Base-by-base conservation (phyloP, 2,888 invertebrate species). In the Rugalucina vietnamica region DNA sequence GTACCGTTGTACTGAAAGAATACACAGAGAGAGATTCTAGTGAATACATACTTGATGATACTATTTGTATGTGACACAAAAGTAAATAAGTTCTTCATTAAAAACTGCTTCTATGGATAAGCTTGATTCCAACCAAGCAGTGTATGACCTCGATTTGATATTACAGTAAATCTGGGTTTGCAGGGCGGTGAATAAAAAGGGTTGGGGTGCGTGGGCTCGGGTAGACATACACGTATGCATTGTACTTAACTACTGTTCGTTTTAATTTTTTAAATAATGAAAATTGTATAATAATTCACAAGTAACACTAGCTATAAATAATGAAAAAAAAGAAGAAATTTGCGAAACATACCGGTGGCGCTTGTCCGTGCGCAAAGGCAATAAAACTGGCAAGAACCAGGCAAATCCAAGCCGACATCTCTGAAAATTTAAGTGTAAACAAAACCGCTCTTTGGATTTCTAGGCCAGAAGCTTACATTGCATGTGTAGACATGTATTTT, bases 1-100 rank as follows among this genome's bases (percentile, higher is more conserved):
- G 91, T 89, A 70, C 91, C 92, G 76, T 89, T 88, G 78, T 84
- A 91, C 93, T 94, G 89, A 71, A 79, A 76, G n/a, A 32, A 14
- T 43, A 8, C 8, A 43, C 43, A 43, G 43, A 18, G 18, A 12
- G 10, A 18, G 43, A 12, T 43, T 43, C 18, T 12, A 43, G 43
- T 43, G 18, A 12, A 12, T 43, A 43, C 8, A 43, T 43, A 43
- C 18, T 43, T 43, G 18, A 43, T 43, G 43, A 43, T 43, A 43
- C 8, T 8, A 43, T 12, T 18, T 8, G 18, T 43, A 12, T 43
- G 18, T 43, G 10, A 18, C 10, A 18, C 18, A 43, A 18, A 43
- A 18, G 10, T 43, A 12, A 12, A 8, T 43, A 43, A 8, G 18
- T 43, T 43, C n/a, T 43, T 43, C 43, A 12, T 18, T 18, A 8